Conservation (phyloP, 2,797 vertebrate species). For the Rhinoraja longicauda region DNA sequence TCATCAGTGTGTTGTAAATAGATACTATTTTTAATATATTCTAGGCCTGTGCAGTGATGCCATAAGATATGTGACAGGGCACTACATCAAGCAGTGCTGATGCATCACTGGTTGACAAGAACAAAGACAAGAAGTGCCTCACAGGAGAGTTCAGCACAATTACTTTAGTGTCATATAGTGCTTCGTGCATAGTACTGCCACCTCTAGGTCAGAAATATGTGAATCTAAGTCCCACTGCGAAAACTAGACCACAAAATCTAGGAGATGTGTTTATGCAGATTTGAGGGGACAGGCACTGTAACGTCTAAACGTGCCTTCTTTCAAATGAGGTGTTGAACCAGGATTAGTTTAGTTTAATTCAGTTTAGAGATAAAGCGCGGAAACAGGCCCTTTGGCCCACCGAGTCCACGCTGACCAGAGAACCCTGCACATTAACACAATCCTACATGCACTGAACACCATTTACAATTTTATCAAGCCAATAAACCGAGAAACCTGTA, state of each 20-base stretch:
- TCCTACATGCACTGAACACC: too few relatives aligned
- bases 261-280: not conserved
- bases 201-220: not conserved
- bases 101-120: not conserved
- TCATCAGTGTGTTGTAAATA: not conserved
- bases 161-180: not conserved
- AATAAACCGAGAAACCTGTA: too few relatives aligned
- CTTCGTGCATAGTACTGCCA: too few relatives aligned
- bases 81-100: not conserved
- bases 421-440: too few relatives aligned
- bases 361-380: too few relatives aligned
- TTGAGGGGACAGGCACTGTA: not conserved
- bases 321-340: not conserved
- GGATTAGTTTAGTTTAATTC: too few relatives aligned
- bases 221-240: not conserved
- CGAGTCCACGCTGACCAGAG: too few relatives aligned
- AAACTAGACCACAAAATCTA: not conserved
- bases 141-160: not conserved
- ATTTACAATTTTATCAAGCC: too few relatives aligned
- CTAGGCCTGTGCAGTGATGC: not conserved
- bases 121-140: not conserved
- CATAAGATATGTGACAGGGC: not conserved
- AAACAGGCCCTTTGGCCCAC: too few relatives aligned
- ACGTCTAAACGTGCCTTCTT: not conserved
- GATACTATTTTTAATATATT: not conserved